Base-by-base conservation (phyloP, 1,140 invertebrate species). In the Tigriopus japonicus region DNA sequence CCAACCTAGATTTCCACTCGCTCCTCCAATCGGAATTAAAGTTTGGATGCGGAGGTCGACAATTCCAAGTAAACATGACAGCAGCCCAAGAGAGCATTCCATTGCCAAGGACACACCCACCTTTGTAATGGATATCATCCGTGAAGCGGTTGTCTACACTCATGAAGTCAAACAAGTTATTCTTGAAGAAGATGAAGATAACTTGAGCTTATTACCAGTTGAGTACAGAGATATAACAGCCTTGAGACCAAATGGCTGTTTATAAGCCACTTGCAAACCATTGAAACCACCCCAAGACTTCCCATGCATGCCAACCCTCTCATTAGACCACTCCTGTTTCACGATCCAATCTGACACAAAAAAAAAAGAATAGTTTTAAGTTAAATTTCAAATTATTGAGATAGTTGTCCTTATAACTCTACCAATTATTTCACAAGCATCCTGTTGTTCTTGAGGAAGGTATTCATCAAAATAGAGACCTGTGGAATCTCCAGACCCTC, bases 221-320 rank as follows among this genome's bases (percentile, higher is more conserved):
- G 52, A 54, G 52, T 54, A 54, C n/a, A 54, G 6, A 14, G 52
- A 54, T 3, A 54, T 24, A 24, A 54, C 52, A 6, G 15, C 17
- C 14, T 19, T 28, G 6, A 54, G 3, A 6, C 15, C 52, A 19
- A 6, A n/a, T 5, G 52, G 52, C 23, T 54, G 17, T 3, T 28
- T 19, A 14, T 21, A 21, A 14, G 52, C 52, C n/a, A 54, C 24
- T 28, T 54, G 52, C 14, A 54, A 24, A 19, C 52, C 52, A 54
- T 54, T 54, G 52, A 54, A 54, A 21, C 52, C 52, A 19, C 52
- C 52, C 52, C 52, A 54, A 21, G 52, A 54, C 24, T 54, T 54
- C 24, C 52, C 52, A 21, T 19, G 15, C 52, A 54, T 54, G 17
- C 52, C 52, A 2, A 54, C 24, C 6, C 6, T n/a, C 3, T 15